Conservation (phyloP, 2,113 vertebrate species). For the Pagrus major region DNA sequence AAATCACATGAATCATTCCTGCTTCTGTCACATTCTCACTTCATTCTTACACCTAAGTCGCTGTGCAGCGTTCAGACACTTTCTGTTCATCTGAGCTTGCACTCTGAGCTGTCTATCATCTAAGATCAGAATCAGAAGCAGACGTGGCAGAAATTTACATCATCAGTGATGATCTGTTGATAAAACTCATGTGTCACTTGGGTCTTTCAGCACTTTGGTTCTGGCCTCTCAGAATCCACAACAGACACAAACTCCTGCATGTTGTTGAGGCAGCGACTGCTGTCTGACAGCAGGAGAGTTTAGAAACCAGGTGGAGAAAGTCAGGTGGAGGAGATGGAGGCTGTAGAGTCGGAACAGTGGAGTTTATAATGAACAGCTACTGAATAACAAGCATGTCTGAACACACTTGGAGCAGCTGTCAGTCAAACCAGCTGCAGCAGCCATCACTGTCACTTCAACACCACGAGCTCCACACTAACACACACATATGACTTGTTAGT, state of each 20-base stretch:
- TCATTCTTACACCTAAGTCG: not conserved
- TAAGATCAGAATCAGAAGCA: not conserved
- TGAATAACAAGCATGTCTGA: conserved; percentile 20
- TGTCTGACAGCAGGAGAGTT: conserved; percentile 1
- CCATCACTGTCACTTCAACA: not conserved
- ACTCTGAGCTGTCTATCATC: not conserved
- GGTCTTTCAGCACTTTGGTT: not conserved
- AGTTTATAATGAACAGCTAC: conserved; percentile 16
- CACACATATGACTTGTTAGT: not conserved
- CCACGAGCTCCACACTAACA: not conserved
- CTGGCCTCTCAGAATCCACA: not conserved
- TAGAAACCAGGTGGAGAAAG: not conserved
- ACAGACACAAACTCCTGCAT: not conserved
- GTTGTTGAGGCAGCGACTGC: not conserved
- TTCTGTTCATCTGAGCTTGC: not conserved
- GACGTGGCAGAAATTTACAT: not conserved
- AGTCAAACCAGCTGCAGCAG: not conserved
- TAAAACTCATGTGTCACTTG: not conserved
- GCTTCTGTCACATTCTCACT: not conserved
- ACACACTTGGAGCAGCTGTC: conserved; percentile 15
- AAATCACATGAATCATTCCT: not conserved
- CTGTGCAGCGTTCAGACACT: not conserved
- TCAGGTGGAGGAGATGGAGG: not conserved
- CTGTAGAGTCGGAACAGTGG: not conserved
- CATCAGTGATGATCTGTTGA: not conserved